Base-by-base conservation (phyloP, 2,888 invertebrate species). In the Heteromyza rotundicornis region DNA sequence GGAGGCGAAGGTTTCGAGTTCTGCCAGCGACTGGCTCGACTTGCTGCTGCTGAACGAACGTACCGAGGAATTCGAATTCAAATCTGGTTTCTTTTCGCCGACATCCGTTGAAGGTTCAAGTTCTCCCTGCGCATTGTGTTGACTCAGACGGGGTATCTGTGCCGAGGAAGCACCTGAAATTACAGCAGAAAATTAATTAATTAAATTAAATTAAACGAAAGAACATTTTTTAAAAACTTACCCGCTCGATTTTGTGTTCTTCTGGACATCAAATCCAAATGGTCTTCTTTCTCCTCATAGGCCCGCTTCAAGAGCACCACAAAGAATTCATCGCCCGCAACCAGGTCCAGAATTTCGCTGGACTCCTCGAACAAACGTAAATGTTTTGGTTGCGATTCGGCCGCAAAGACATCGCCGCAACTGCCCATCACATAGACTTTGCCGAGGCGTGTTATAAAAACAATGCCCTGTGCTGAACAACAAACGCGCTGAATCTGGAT, bases 321-420 rank as follows among this genome's bases (percentile, higher is more conserved):
- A 77, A 89, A 93, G 86, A 90, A 94, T 75, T 91, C 89, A 62
- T 86, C 86, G 5, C 95, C 95, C 60, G 93, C 89, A 8, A 88
- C 88, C 50, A 92, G 86, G 76, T 89, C 88, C 55, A 89, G 86
- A 20, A 93, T 87, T 64, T 86, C 86, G 17, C 22, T 10, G 2
- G 66, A 66, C 44, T 75, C 74, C 27, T 79, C 79, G 27, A 79
- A 80, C n/a, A 76, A 69, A 2, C 79, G 76, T 58, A 81, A 68
- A 16, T 78, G 75, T 10, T 75, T 77, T 0, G 82, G 81, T 17
- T 80, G 74, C n/a, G 68, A 63, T 36, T 80, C 79, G 1, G 73
- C 68, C 2, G 84, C 86, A 61, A 82, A 78, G 2, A 82, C 72
- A 2, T 79, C 78, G 0, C 80, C 82, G 57, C 81, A 84, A 36